Evolutionary conservation across 2,888 invertebrate species (phyloP).

Genomic region (Norana najaformis): DNA sequence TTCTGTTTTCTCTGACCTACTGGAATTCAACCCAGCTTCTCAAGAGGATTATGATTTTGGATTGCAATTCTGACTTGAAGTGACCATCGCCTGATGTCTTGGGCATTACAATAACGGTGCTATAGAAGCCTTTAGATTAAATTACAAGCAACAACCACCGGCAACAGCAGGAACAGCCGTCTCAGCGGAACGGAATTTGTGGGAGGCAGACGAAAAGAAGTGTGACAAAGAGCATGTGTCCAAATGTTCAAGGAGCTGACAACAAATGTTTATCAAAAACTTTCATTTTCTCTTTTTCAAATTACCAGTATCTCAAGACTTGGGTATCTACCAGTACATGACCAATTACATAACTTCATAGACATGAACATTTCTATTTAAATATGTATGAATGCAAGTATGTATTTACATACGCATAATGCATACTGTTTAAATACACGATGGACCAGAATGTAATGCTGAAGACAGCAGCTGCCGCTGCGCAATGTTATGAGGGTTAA

Average conservation of each 20-base stretch:
- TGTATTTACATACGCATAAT: not conserved
- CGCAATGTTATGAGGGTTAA: not conserved
- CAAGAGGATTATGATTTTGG: too few species aligned
- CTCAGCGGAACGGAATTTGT: not conserved
- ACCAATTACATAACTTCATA: not conserved
- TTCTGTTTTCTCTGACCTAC: too few species aligned
- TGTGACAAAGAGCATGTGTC: not conserved
- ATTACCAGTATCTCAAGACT: not conserved
- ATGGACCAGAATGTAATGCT: too few species aligned
- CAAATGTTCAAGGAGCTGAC: not conserved
- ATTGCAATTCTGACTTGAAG: too few species aligned
- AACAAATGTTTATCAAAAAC: not conserved
- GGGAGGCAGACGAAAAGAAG: not conserved
- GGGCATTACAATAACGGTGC: too few species aligned
- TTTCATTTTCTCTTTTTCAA: not conserved
- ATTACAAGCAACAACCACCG: not conserved
- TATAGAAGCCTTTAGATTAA: not conserved
- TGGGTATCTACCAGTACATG: too few species aligned
- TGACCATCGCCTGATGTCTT: too few species aligned
- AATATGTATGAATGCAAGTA: not conserved
- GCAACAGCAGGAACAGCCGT: too few species aligned
- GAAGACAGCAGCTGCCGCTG: too few species aligned
- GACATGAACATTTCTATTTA: not conserved
- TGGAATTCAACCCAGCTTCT: too few species aligned
- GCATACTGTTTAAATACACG: too few species aligned